Evolutionary conservation across 2,797 vertebrate species (phyloP).

Genomic region (Galagoides demidoff): DNA sequence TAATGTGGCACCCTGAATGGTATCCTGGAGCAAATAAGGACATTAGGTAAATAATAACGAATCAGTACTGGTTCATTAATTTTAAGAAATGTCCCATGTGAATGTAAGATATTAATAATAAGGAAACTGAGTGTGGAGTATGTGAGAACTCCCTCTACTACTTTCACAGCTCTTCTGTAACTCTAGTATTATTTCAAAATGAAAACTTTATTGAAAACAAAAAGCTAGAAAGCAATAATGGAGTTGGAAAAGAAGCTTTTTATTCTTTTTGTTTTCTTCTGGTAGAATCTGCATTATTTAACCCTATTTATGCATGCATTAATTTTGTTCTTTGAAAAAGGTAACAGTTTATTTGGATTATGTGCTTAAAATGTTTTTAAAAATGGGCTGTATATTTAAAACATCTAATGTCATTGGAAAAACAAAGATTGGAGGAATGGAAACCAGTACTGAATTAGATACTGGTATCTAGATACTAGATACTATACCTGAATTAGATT

Average conservation of each 20-base stretch:
- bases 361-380: not conserved
- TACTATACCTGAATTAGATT: not conserved
- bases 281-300: not conserved
- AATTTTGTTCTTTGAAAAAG: conserved; percentile 16
- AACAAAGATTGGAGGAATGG: not conserved
- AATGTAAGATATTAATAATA: not conserved
- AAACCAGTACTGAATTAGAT: not conserved
- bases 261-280: not conserved
- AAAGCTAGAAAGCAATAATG: not conserved
- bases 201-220: not conserved
- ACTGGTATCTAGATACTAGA: no score
- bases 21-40: not conserved
- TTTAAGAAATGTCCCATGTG: not conserved
- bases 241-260: not conserved
- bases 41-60: not conserved
- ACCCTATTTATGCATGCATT: not conserved
- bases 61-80: not conserved
- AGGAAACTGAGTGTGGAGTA: not conserved
- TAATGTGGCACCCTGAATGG: not conserved
- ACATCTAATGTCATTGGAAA: not conserved
- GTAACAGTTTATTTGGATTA: not conserved
- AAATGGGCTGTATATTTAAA: not conserved
- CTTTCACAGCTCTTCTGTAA: not conserved
- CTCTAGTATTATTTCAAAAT: not conserved
- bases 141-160: not conserved